Percentiles rank a stretch among this genome's conserved stretches.
These are phyloP conservation scores for Mythimna vitellina DNA, from an alignment of 2,888 invertebrate genomes.

Conservation along the genomic window DNA sequence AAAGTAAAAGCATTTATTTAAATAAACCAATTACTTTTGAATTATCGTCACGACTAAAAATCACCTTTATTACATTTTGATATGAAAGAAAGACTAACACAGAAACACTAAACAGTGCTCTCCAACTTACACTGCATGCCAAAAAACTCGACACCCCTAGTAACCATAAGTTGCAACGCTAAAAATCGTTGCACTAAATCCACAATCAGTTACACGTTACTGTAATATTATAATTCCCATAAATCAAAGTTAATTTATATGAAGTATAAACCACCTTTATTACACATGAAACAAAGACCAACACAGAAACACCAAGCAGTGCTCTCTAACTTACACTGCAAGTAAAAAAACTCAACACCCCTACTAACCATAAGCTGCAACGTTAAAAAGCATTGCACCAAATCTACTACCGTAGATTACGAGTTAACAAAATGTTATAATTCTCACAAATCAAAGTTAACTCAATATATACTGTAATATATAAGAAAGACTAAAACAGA, in stretches of 20 bases:
- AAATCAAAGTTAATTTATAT: too few relatives aligned
- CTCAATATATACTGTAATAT: slow-evolving; percentile 59
- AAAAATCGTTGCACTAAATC: slow-evolving; percentile 79
- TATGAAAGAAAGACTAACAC: neutral
- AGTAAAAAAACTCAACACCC: too few relatives aligned
- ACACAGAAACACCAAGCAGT: too few relatives aligned
- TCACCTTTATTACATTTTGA: slow-evolving; percentile 68
- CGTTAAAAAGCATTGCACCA: too few relatives aligned
- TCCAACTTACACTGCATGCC: slow-evolving; percentile 1
- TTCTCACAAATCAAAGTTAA: too few relatives aligned
- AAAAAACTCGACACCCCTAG: slow-evolving; percentile 48
- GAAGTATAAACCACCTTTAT: slow-evolving; percentile 60
- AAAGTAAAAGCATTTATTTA: too few relatives aligned
- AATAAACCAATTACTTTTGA: too few relatives aligned
- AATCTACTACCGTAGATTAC: too few relatives aligned
- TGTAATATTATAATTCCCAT: slow-evolving; percentile 75
- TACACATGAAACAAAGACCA: too few relatives aligned
- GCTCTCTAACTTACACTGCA: too few relatives aligned
- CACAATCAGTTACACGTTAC: slow-evolving; percentile 75
- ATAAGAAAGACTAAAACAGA: neutral
- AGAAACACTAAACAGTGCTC: neutral
- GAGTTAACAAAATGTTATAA: too few relatives aligned
- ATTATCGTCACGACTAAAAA: slow-evolving; percentile 70
- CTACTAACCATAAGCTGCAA: too few relatives aligned
- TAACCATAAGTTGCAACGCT: slow-evolving; percentile 60